These are phyloP conservation scores for Bostrychus sinensis DNA, from an alignment of 2,113 vertebrate species.

Conservation along the genomic window DNA sequence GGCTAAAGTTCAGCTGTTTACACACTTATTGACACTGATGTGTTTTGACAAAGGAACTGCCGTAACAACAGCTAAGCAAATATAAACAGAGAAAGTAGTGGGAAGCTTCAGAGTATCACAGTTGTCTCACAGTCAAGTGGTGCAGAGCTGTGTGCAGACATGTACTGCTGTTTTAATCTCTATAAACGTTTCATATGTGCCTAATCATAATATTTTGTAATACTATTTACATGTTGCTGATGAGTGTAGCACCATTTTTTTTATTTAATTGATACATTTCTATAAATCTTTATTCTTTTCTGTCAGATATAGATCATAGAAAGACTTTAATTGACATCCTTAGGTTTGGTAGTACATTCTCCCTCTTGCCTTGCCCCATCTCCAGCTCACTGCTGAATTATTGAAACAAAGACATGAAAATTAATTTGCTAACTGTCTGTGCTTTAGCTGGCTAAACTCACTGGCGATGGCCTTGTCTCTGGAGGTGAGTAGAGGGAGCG, in stretches of 20 bases:
- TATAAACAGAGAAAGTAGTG: slow-evolving; percentile 50
- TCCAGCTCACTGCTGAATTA: slow-evolving; percentile 66
- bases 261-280: slow-evolving; percentile 51
- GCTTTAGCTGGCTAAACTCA: slow-evolving; percentile 76
- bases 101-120: slow-evolving; percentile 49
- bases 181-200: too few species aligned
- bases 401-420: slow-evolving; percentile 77
- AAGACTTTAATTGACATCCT: slow-evolving; percentile 39
- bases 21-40: slow-evolving; percentile 58
- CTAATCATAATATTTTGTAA: too few species aligned
- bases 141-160: slow-evolving; percentile 20
- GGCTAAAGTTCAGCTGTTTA: slow-evolving; percentile 58
- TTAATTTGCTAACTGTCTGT: slow-evolving; percentile 80
- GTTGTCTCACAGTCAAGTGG: slow-evolving; percentile 43
- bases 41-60: slow-evolving; percentile 66
- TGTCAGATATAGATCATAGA: slow-evolving; percentile 26
- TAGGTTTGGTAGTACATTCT: slow-evolving; percentile 48
- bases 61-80: slow-evolving; percentile 65
- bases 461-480: slow-evolving; percentile 70
- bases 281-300: slow-evolving; percentile 31
- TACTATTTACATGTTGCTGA: neutral
- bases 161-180: too few species aligned
- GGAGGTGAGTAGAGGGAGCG: slow-evolving; percentile 36
- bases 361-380: slow-evolving; percentile 47
- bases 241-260: neutral